Evolutionary conservation across 2,797 vertebrate species (phyloP).

Genomic region (Botia kubotai): DNA sequence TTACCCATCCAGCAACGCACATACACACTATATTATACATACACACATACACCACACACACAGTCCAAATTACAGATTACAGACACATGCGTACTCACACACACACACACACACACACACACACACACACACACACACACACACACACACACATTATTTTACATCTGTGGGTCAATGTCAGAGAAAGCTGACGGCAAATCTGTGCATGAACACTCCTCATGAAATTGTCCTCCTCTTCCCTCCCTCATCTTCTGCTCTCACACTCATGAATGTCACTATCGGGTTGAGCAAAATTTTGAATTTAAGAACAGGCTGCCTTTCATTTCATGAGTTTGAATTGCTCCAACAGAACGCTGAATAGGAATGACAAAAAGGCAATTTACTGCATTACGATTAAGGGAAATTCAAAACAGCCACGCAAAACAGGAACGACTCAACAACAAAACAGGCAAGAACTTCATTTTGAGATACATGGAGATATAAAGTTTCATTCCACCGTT

Average conservation of each 20-base stretch:
- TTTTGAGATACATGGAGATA: background rate
- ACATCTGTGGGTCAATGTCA: slow-evolving; percentile 72
- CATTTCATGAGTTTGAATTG: background rate
- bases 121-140: no score
- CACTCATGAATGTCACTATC: slow-evolving; percentile 2
- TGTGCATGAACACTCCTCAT: slow-evolving; percentile 46
- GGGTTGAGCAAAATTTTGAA: background rate
- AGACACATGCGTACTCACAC: slow-evolving; percentile 31
- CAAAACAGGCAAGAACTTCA: background rate
- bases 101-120: slow-evolving; percentile 30
- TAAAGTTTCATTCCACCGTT: background rate
- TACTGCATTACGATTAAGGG: background rate
- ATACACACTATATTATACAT: slow-evolving; percentile 15
- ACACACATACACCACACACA: slow-evolving; percentile 12
- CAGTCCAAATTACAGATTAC: slow-evolving; percentile 40
- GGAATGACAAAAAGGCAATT: background rate
- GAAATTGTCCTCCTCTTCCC: slow-evolving; percentile 57
- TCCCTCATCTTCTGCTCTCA: slow-evolving; percentile 19
- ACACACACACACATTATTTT: no score
- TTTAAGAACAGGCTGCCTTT: background rate
- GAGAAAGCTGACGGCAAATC: slow-evolving; percentile 69
- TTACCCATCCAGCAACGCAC: slow-evolving; percentile 43
- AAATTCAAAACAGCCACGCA: background rate
- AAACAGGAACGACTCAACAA: background rate
- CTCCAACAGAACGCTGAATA: background rate